Percentiles rank a stretch among this genome's conserved stretches.
These are phyloP conservation scores for Rhagoletis zephyria DNA, from an alignment of 1,140 invertebrate species.

Conservation along the genomic window DNA sequence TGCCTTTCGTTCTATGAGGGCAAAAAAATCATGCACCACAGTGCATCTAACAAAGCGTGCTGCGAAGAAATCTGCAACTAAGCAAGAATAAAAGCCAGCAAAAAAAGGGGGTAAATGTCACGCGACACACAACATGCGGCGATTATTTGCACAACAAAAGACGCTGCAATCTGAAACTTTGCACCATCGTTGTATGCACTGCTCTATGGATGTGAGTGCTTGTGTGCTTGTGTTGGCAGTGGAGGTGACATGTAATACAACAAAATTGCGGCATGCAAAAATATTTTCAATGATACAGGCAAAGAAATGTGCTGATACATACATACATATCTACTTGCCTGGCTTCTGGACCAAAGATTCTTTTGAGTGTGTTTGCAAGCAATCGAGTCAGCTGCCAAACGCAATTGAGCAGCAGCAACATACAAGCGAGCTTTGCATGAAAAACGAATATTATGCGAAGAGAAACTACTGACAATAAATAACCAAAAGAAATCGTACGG, in stretches of 20 bases:
- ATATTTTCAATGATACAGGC: no score
- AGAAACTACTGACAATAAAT: not conserved
- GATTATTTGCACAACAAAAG: slow-evolving; percentile 46
- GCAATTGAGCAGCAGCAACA: not conserved
- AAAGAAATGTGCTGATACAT: no score
- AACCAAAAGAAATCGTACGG: slow-evolving; percentile 8
- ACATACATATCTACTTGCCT: no score
- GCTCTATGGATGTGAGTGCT: no score
- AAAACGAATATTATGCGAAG: not conserved
- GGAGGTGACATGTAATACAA: not conserved
- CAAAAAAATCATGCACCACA: not conserved
- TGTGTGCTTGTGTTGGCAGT: not conserved
- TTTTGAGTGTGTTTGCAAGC: not conserved
- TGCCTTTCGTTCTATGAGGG: not conserved
- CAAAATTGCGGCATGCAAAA: not conserved
- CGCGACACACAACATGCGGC: slow-evolving; percentile 3
- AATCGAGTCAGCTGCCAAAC: slow-evolving; percentile 19
- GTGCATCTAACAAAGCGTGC: not conserved
- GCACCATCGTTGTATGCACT: no score
- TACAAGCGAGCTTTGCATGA: not conserved
- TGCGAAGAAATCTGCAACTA: not conserved
- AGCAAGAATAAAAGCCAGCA: not conserved
- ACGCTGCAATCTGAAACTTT: not conserved
- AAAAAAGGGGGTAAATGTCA: slow-evolving; percentile 26
- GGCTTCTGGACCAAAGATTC: no score